phyloP scores from a whole-genome alignment of 2,888 invertebrate genomes.

The Vannuccia rotundouncinata region DNA sequence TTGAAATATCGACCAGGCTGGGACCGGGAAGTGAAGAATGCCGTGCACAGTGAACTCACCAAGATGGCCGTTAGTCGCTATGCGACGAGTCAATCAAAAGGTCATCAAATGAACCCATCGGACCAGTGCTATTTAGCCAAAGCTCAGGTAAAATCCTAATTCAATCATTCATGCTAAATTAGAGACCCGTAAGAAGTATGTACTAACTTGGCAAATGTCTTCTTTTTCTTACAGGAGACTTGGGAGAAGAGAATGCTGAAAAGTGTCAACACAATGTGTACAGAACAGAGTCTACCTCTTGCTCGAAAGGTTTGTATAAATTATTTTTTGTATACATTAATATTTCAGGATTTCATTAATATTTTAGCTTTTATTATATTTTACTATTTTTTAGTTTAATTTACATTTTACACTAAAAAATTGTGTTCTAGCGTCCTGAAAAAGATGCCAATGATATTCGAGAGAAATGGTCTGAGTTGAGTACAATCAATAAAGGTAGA shows the following conservation, averaged over 20 bases:
- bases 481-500: conserved; percentile 81
- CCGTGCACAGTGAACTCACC: not conserved
- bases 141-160: not conserved
- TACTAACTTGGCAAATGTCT: not conserved
- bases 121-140: not conserved
- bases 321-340: too few relatives aligned
- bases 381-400: not conserved
- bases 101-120: not conserved
- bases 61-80: not conserved
- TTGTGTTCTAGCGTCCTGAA: conserved; percentile 64
- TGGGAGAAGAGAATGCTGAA: conserved; percentile 92
- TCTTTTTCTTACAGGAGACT: conserved; percentile 45
- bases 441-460: conserved; percentile 74
- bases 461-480: conserved; percentile 83
- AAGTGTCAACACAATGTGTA: conserved; percentile 87
- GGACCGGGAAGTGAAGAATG: not conserved
- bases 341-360: too few relatives aligned
- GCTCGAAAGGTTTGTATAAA: conserved; percentile 45
- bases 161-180: not conserved
- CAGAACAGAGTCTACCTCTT: conserved; percentile 75
- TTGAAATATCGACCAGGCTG: too few relatives aligned
- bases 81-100: not conserved
- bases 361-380: conserved; percentile 11
- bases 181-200: too few relatives aligned
- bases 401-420: too few relatives aligned